These are phyloP conservation scores for Drosophila cracens DNA, from an alignment of 2,888 invertebrate genomes.

Conservation along the genomic window DNA sequence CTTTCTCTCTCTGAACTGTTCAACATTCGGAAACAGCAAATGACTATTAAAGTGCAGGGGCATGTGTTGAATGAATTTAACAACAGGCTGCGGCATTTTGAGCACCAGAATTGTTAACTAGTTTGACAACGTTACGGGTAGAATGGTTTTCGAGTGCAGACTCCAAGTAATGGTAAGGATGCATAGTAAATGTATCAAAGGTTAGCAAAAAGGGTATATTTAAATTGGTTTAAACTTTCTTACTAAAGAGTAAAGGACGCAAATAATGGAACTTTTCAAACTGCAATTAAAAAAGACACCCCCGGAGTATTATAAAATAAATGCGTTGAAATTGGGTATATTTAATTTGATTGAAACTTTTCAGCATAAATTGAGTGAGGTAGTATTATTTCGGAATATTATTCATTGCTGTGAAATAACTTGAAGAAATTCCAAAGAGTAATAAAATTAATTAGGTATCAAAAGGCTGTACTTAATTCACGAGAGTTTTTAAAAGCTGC, in stretches of 20 bases:
- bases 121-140: conserved; percentile 5
- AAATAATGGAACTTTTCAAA: conserved; percentile 1
- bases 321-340: conserved; percentile 1
- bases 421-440: neutral
- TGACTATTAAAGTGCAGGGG: conserved; percentile 41
- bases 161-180: neutral
- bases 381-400: neutral
- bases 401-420: conserved; percentile 1
- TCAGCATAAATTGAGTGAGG: neutral
- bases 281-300: conserved; percentile 4
- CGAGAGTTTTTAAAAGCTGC: neutral
- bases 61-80: conserved; percentile 69
- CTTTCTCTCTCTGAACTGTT: neutral
- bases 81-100: conserved; percentile 35
- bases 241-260: neutral
- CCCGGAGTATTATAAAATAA: neutral
- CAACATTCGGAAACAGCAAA: conserved; percentile 39
- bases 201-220: neutral
- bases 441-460: conserved; percentile 10
- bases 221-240: neutral
- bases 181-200: neutral
- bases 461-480: neutral
- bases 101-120: conserved; percentile 10
- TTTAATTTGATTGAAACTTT: conserved; percentile 12
- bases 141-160: conserved; percentile 23